A percentile compares a stretch with the other conserved stretches of the same genome.
These are phyloP conservation scores for Dasypus novemcinctus DNA, from an alignment of 2,113 vertebrate genomes.

Conservation along the genomic window DNA sequence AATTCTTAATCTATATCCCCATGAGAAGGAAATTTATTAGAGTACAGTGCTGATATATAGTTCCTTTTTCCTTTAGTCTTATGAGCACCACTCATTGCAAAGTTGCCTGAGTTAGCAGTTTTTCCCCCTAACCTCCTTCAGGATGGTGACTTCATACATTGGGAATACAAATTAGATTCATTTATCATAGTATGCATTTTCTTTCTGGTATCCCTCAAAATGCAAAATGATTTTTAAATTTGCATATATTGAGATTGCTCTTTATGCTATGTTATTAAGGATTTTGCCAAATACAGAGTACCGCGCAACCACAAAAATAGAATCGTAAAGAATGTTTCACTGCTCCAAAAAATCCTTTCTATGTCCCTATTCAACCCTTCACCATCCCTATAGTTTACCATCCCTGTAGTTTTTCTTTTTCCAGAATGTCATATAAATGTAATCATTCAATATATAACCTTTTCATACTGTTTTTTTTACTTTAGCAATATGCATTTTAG, in stretches of 20 bases:
- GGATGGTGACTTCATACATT: not conserved
- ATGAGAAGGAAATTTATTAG: not conserved
- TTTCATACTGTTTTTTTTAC: not conserved
- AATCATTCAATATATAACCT: not conserved
- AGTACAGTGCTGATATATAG: not conserved
- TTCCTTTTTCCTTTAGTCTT: not conserved
- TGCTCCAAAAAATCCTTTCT: not conserved
- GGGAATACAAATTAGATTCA: not conserved
- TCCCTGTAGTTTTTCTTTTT: not conserved
- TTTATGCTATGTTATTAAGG: not conserved
- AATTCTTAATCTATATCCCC: not conserved
- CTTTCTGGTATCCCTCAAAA: not conserved
- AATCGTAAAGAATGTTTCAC: not conserved
- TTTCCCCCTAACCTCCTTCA: not conserved
- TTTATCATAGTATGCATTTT: not conserved
- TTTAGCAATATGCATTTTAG: not conserved
- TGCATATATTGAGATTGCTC: not conserved
- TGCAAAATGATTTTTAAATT: constrained; percentile 32
- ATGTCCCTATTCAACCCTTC: not conserved
- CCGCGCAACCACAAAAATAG: not conserved
- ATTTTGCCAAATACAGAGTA: constrained; percentile 17
- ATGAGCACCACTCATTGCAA: not conserved
- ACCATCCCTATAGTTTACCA: not conserved
- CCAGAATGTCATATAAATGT: no score
- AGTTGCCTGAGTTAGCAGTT: not conserved